phyloP scores from a whole-genome alignment of 1,140 invertebrate species.

The Microplitis demolitor region DNA sequence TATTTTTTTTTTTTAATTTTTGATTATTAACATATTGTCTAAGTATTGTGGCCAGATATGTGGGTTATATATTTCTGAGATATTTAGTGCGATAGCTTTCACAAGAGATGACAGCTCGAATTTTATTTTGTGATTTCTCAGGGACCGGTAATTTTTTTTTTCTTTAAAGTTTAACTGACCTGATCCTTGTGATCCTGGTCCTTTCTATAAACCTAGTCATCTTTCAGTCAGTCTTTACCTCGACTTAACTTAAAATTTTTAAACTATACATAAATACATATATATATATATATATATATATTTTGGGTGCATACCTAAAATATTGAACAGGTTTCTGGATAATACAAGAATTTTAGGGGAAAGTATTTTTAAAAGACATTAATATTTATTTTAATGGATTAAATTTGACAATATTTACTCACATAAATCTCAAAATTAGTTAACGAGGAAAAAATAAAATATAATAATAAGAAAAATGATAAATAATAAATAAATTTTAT shows the following conservation, averaged over 20 bases:
- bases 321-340: slow-evolving; percentile 12
- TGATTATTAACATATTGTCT: too few species aligned
- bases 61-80: too few species aligned
- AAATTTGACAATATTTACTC: not conserved
- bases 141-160: not conserved
- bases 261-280: not conserved
- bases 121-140: slow-evolving; percentile 6
- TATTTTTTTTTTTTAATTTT: not conserved
- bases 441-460: not conserved
- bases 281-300: not conserved
- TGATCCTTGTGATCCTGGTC: not conserved
- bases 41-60: too few species aligned
- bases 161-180: slow-evolving; percentile 1
- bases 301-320: slow-evolving; percentile 10
- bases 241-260: not conserved
- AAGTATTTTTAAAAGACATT: not conserved
- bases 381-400: not conserved
- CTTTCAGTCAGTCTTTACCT: not conserved
- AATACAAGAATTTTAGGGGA: not conserved
- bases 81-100: too few species aligned
- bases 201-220: not conserved
- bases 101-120: not conserved
- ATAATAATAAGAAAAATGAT: not conserved
- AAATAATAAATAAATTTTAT: not conserved
- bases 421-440: too few species aligned